phyloP scores from a whole-genome alignment of 1,140 invertebrate species.

The Ceratosolen solmsi region DNA sequence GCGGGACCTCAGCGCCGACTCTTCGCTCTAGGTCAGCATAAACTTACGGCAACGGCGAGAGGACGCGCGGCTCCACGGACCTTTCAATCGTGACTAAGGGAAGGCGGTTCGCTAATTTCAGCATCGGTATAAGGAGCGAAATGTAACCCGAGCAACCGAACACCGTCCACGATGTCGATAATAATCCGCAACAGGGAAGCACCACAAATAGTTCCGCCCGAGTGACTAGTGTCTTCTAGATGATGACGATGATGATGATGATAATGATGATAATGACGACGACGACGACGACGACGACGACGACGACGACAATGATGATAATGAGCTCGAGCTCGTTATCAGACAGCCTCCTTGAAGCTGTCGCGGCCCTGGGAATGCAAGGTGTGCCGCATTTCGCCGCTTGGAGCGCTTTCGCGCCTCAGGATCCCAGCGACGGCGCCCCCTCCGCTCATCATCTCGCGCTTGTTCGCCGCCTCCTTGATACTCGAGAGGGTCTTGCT shows the following conservation, averaged over 20 bases:
- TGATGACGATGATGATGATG: too few species aligned
- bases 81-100: background rate
- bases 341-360: constrained; percentile 68
- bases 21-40: too few species aligned
- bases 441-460: constrained; percentile 58
- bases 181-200: too few species aligned
- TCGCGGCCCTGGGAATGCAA: constrained; percentile 68
- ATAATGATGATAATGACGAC: too few species aligned
- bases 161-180: background rate
- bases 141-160: too few species aligned
- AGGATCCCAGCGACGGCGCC: constrained; percentile 51
- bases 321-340: constrained; percentile 52
- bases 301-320: too few species aligned
- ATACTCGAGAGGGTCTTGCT: constrained; percentile 85
- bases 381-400: constrained; percentile 65
- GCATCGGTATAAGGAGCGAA: too few species aligned
- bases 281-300: too few species aligned
- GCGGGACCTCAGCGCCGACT: too few species aligned
- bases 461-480: constrained; percentile 71
- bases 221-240: constrained; percentile 38
- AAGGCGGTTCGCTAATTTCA: too few species aligned
- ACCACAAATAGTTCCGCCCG: constrained; percentile 40
- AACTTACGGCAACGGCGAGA: too few species aligned
- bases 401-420: constrained; percentile 69
- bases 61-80: too few species aligned